Conservation (phyloP, 2,888 invertebrate genomes). For the Heliconius aoede region DNA sequence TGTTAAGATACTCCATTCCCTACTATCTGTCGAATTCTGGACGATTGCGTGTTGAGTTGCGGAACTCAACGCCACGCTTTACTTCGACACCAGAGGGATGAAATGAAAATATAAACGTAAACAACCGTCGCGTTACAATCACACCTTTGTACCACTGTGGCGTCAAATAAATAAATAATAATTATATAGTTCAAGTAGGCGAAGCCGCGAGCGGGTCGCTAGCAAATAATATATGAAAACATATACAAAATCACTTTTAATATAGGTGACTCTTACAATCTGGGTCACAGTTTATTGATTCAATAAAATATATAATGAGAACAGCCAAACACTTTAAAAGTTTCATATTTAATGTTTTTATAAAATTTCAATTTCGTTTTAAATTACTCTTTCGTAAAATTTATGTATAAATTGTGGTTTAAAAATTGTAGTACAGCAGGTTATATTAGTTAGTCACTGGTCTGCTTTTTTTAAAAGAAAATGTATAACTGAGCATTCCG, state of each 20-base stretch:
- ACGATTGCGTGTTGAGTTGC: too few relatives aligned
- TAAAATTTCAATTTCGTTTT: constrained; percentile 13
- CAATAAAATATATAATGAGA: constrained; percentile 18
- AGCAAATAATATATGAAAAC: neutral
- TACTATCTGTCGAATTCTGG: too few relatives aligned
- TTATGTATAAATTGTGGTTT: neutral
- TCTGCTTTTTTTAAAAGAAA: neutral
- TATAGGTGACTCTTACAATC: constrained; percentile 8
- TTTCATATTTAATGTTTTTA: constrained; percentile 19
- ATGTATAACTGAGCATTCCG: too few relatives aligned
- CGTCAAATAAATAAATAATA: too few relatives aligned
- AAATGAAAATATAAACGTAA: too few relatives aligned
- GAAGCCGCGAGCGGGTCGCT: too few relatives aligned
- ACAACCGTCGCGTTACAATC: too few relatives aligned
- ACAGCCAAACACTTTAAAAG: constrained; percentile 20
- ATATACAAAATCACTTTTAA: neutral
- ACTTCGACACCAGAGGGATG: too few relatives aligned
- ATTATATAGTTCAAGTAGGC: too few relatives aligned
- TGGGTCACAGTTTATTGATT: constrained; percentile 18
- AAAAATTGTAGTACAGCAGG: neutral
- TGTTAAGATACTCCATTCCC: too few relatives aligned
- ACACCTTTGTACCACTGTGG: too few relatives aligned
- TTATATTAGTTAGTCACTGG: neutral
- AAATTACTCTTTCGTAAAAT: constrained; percentile 11
- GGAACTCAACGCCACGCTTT: too few relatives aligned